A percentile compares a stretch with the other conserved stretches of the same genome.
phyloP scores from a whole-genome alignment of 2,113 vertebrate species.

The Pteronura brasiliensis region DNA sequence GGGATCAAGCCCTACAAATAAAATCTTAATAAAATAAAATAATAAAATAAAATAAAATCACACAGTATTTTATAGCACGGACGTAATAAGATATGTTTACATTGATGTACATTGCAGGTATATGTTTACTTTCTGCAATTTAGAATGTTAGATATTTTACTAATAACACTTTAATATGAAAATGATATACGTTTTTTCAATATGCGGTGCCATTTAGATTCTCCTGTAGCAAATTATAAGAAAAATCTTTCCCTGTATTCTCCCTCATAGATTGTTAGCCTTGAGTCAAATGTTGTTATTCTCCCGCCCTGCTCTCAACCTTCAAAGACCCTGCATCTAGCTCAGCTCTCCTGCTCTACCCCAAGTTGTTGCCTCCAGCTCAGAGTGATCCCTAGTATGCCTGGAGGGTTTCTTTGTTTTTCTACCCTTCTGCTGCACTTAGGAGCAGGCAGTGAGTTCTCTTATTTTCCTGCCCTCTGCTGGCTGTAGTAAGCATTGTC shows the following conservation, averaged over 20 bases:
- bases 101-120: not conserved
- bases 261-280: not conserved
- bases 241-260: not conserved
- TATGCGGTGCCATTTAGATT: not conserved
- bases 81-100: not conserved
- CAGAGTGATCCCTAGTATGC: not conserved
- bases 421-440: not conserved
- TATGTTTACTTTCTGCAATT: not conserved
- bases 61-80: not conserved
- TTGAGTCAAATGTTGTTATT: not conserved
- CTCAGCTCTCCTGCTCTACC: not conserved
- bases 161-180: not conserved
- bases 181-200: not conserved
- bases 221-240: not conserved
- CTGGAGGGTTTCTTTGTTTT: not conserved
- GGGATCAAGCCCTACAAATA: too few relatives aligned
- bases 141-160: not conserved
- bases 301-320: not conserved
- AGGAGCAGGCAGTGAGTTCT: not conserved
- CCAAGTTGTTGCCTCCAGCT: not conserved
- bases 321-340: not conserved
- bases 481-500: not conserved
- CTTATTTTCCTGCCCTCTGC: not conserved
- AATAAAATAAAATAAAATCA: too few relatives aligned
- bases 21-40: too few relatives aligned